phyloP scores from a whole-genome alignment of 2,888 invertebrate genomes.

The Nasonovia ribisnigri region DNA sequence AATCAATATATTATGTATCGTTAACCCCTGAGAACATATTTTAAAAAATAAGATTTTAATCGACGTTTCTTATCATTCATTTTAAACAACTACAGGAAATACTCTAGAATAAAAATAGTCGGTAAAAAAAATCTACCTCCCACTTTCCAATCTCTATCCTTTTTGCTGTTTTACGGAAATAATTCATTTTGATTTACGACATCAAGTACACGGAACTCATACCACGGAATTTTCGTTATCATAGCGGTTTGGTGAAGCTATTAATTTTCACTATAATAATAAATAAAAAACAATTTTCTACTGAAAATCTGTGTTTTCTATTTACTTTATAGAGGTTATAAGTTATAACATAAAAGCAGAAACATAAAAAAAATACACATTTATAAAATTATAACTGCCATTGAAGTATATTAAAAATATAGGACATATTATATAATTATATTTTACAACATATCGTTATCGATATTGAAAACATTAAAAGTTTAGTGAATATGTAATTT shows the following conservation, averaged over 20 bases:
- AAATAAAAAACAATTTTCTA: conserved; percentile 59
- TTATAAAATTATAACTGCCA: conserved; percentile 5
- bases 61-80: not conserved
- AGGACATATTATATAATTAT: not conserved
- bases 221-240: conserved; percentile 50
- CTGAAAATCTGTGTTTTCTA: conserved; percentile 28
- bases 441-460: not conserved
- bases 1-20: not conserved
- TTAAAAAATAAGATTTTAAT: not conserved
- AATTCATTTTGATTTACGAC: conserved; percentile 62
- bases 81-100: conserved; percentile 19
- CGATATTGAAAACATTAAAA: not conserved
- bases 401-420: conserved; percentile 11
- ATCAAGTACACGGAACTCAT: conserved; percentile 19
- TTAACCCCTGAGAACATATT: not conserved
- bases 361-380: conserved; percentile 14
- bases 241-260: conserved; percentile 44
- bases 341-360: not conserved
- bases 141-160: conserved; percentile 17
- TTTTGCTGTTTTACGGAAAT: conserved; percentile 54
- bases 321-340: conserved; percentile 2
- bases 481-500: not conserved
- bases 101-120: conserved; percentile 16
- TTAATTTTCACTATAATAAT: conserved; percentile 57
- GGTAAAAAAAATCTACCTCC: not conserved